These are phyloP conservation scores for Brassicogethes aeneus DNA, from an alignment of 2,888 invertebrate genomes.

Conservation along the genomic window DNA sequence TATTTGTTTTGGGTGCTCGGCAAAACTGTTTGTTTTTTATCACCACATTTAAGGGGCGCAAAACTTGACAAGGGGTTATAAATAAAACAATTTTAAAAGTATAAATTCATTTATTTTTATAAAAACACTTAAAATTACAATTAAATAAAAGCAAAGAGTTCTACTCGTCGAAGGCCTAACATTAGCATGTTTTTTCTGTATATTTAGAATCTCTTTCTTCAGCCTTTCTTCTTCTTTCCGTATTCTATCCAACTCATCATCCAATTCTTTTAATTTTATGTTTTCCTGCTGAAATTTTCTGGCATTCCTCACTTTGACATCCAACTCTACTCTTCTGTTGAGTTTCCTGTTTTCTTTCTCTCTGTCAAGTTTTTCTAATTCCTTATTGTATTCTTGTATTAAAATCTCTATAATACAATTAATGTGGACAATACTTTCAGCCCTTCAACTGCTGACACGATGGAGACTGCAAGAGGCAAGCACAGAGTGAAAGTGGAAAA, in stretches of 20 bases:
- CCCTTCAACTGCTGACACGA: no score
- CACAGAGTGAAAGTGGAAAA: conserved; percentile 27
- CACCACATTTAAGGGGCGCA: no score
- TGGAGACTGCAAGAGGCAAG: conserved; percentile 4
- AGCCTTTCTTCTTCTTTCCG: conserved; percentile 43
- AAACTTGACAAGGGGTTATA: no score
- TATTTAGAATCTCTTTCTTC: conserved; percentile 45
- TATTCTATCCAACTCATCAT: conserved; percentile 34
- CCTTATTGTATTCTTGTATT: conserved; percentile 46
- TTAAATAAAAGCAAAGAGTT: no score
- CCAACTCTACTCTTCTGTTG: conserved; percentile 38
- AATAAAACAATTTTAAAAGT: no score
- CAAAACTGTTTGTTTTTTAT: conserved; percentile 18
- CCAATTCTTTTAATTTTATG: conserved; percentile 37
- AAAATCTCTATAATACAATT: no score
- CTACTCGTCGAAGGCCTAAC: conserved; percentile 35
- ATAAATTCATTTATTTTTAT: no score
- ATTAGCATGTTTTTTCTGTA: conserved; percentile 38
- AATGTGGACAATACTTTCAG: no score
- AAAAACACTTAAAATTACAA: no score
- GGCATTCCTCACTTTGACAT: conserved; percentile 31
- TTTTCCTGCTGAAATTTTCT: conserved; percentile 39
- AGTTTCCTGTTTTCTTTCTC: conserved; percentile 41
- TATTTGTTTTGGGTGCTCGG: conserved; percentile 18
- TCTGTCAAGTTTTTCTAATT: conserved; percentile 40